Evolutionary conservation across 2,888 invertebrate species (phyloP).

Genomic region (Chrysomela aeneicollis): DNA sequence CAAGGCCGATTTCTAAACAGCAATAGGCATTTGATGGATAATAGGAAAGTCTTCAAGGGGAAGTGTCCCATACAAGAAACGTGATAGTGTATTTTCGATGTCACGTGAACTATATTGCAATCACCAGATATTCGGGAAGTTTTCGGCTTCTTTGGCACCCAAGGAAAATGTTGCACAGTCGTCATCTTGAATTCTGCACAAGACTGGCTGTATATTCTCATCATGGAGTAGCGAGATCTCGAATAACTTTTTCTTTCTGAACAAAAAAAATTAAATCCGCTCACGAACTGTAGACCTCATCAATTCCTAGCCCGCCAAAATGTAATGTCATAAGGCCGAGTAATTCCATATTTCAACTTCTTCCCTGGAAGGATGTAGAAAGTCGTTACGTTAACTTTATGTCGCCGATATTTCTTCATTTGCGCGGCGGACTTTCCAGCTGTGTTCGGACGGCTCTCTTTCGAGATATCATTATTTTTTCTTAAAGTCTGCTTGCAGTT

Average conservation of each 20-base stretch:
- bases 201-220: too few species aligned
- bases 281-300: constrained; percentile 14
- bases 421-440: constrained; percentile 46
- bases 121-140: too few species aligned
- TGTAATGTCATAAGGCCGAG: constrained; percentile 52
- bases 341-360: constrained; percentile 56
- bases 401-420: constrained; percentile 62
- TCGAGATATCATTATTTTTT: constrained; percentile 48
- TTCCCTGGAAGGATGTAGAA: constrained; percentile 52
- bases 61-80: too few species aligned
- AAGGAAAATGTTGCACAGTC: too few species aligned
- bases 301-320: constrained; percentile 29
- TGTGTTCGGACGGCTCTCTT: constrained; percentile 43
- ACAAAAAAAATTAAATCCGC: constrained; percentile 17
- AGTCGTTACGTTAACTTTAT: constrained; percentile 60
- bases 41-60: too few species aligned
- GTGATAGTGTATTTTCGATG: too few species aligned
- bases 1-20: too few species aligned
- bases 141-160: too few species aligned
- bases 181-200: too few species aligned
- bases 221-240: too few species aligned
- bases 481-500: constrained; percentile 41
- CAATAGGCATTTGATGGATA: too few species aligned
- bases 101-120: too few species aligned
- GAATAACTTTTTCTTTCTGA: constrained; percentile 8